phyloP scores from a whole-genome alignment of 2,888 invertebrate species.

The Campoplex capitator region DNA sequence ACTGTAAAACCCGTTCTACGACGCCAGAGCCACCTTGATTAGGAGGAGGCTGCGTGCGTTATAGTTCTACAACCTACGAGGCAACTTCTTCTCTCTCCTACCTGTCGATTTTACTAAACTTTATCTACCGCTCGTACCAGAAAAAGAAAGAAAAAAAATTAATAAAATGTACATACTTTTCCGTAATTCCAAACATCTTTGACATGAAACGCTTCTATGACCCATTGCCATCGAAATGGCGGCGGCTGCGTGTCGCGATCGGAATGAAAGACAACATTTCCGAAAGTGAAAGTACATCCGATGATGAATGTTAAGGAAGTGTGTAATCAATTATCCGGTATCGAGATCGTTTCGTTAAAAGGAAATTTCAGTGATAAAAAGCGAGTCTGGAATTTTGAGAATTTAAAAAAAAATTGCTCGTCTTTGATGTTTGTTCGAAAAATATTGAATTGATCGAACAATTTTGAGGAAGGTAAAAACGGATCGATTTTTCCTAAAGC shows the following conservation, averaged over 20 bases:
- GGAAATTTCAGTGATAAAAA: neutral
- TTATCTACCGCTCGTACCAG: neutral
- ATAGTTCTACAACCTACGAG: constrained; percentile 2
- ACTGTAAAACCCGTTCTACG: constrained; percentile 81
- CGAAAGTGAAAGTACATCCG: neutral
- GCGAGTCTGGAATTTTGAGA: neutral
- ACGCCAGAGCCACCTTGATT: constrained; percentile 72
- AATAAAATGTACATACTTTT: neutral
- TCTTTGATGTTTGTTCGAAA: neutral
- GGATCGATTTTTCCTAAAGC: neutral
- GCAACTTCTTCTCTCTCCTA: neutral
- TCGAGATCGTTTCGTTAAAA: neutral
- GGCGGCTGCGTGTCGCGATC: neutral
- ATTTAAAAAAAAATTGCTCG: neutral
- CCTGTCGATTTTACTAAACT: neutral
- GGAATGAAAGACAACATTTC: neutral
- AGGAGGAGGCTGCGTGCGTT: constrained; percentile 69
- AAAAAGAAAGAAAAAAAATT: neutral
- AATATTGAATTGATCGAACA: neutral
- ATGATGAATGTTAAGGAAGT: neutral
- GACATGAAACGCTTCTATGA: neutral
- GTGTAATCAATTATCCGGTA: neutral
- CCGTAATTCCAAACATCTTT: neutral
- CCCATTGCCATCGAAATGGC: neutral
- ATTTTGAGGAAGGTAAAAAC: neutral